Conservation (phyloP, 2,888 invertebrate genomes). For the Cheilosia grossa region DNA sequence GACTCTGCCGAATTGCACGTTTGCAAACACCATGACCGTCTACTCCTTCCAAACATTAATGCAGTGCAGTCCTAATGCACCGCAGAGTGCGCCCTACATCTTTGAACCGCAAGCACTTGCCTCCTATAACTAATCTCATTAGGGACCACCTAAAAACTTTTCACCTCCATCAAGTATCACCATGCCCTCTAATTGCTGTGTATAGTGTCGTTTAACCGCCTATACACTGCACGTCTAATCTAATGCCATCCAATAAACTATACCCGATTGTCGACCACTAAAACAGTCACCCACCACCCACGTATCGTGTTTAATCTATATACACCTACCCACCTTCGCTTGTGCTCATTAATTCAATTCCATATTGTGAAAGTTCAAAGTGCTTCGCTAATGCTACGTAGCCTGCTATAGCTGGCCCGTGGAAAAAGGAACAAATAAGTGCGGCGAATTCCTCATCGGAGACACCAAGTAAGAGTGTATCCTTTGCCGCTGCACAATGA, state of each 20-base stretch:
- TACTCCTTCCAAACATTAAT: no score
- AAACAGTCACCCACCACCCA: background rate
- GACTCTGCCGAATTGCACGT: no score
- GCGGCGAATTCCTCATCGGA: background rate
- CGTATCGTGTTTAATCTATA: background rate
- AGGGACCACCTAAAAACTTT: constrained; percentile 20
- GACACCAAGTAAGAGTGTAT: constrained; percentile 6
- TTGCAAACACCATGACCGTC: no score
- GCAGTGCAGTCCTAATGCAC: no score
- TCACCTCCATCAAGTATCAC: constrained; percentile 9
- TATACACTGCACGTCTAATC: constrained; percentile 35
- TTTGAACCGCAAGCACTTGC: background rate
- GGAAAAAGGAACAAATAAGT: background rate
- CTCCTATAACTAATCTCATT: constrained; percentile 45
- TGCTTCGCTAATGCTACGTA: constrained; percentile 3
- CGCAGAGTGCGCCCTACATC: no score
- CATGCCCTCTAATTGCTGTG: constrained; percentile 42
- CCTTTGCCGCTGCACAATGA: constrained; percentile 18
- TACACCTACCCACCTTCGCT: background rate
- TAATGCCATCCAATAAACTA: constrained; percentile 55
- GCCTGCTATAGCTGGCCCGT: background rate
- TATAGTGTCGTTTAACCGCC: constrained; percentile 41
- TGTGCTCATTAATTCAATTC: constrained; percentile 59
- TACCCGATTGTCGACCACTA: constrained; percentile 36
- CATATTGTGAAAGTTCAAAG: constrained; percentile 47